Base-by-base conservation (phyloP, 2,888 invertebrate genomes). In the Polietes domitor region DNA sequence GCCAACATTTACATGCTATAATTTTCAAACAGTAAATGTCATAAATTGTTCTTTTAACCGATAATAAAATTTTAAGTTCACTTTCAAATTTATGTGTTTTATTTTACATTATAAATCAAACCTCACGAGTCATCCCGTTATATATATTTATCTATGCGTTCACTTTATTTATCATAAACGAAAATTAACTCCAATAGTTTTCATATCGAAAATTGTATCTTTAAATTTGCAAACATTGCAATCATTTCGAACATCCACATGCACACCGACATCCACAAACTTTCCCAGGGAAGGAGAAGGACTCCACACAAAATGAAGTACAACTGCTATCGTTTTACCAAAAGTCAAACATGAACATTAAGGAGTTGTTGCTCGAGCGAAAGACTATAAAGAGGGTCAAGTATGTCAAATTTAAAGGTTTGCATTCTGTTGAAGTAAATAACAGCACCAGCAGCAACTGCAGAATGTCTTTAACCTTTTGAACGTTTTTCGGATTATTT, bases 401-500 rank as follows among this genome's bases (percentile, higher is more conserved):
- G 75, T 81, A 79, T 79, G 84, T 84, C 81, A 81, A 84, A 81
- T 79, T 84, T 68, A 76, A 73, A 81, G 53, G 81, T 81, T 81
- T 68, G n/a, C 19, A 43, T 61, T 26, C 1, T 10, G 12, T 72
- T 37, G 17, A 15, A 3, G 17, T 17, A 28, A 70, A 77, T 63
- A 68, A n/a, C 26, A 61, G n/a, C 32, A 63, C 4, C 32, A 63
- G 75, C 77, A 68, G 73, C 61, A 71, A 81, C 78, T 74, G 73
- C 82, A 79, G 75, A 82, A 77, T 73, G 83, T 82, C 80, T 83
- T 85, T 85, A 80, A 83, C 80, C 81, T 81, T 83, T 80, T 82
- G 50, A 79, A 85, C 73, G 50, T 70, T 80, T 81, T 80, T 41
- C 28, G 58, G 55, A 43, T 76, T 50, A 61, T 21, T 53, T 71